These are phyloP conservation scores for Standfussiana lucernea DNA, from an alignment of 2,888 invertebrate species.

Conservation along the genomic window DNA sequence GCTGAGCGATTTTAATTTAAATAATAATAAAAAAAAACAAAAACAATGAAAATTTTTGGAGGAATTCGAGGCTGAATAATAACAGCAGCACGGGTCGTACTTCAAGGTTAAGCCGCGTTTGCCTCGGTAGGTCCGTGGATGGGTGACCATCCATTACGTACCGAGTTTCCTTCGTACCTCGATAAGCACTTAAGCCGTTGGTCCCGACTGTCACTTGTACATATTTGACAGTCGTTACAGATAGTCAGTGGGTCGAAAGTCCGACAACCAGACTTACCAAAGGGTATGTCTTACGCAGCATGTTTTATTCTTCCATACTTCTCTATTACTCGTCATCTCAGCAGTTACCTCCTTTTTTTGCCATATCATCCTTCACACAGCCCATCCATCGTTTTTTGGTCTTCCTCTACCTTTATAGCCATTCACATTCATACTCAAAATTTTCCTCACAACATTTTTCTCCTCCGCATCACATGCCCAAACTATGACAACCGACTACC, in stretches of 20 bases:
- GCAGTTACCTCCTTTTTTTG: too few species aligned
- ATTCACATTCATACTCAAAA: too few species aligned
- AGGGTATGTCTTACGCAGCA: too few species aligned
- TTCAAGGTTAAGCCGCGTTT: not conserved
- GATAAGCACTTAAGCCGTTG: not conserved
- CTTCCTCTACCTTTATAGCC: too few species aligned
- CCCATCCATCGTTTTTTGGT: too few species aligned
- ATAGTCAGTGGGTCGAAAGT: not conserved
- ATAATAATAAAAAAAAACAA: not conserved
- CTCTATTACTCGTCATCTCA: too few species aligned
- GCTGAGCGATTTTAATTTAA: constrained; percentile 14
- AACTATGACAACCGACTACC: too few species aligned
- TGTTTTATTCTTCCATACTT: too few species aligned
- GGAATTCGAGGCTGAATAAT: not conserved
- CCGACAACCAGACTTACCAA: not conserved
- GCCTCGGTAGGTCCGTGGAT: not conserved
- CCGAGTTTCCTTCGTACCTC: not conserved
- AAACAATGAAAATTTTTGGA: rapidly evolving
- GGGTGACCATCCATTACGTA: not conserved
- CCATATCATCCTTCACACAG: too few species aligned
- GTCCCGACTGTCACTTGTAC: not conserved
- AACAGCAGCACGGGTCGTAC: not conserved
- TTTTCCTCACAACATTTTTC: too few species aligned
- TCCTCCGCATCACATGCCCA: too few species aligned
- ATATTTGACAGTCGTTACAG: not conserved